Conservation (phyloP, 2,113 vertebrate genomes). For the Platichthys flesus region DNA sequence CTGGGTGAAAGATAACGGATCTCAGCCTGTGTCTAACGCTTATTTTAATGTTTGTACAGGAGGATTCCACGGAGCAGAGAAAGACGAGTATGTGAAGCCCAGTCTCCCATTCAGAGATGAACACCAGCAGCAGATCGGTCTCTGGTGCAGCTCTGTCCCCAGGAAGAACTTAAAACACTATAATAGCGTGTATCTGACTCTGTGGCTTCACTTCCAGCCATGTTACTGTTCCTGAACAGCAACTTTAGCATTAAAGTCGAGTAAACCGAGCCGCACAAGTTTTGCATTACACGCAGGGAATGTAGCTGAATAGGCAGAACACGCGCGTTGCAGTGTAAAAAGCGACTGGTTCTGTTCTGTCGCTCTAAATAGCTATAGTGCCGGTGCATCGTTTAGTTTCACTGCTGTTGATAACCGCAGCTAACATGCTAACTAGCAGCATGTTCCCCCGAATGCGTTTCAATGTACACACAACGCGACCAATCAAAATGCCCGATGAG, state of each 20-base stretch:
- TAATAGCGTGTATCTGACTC: too few species aligned
- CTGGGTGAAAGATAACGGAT: rapidly evolving
- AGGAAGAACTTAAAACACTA: too few species aligned
- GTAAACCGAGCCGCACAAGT: slow-evolving; percentile 16
- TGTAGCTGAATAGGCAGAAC: background rate
- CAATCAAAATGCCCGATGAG: slow-evolving; percentile 59
- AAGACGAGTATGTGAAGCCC: too few species aligned
- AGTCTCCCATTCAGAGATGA: too few species aligned
- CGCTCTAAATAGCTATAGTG: background rate
- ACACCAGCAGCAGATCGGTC: rapidly evolving
- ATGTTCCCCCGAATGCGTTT: slow-evolving; percentile 27
- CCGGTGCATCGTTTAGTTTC: background rate
- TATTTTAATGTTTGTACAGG: too few species aligned
- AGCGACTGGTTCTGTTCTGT: background rate
- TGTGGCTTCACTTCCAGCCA: background rate
- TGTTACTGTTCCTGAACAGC: background rate
- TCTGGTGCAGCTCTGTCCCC: background rate
- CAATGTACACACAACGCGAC: slow-evolving; percentile 28
- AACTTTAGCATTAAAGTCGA: slow-evolving; percentile 7
- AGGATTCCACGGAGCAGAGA: too few species aligned
- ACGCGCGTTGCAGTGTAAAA: rapidly evolving
- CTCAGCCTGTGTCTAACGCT: too few species aligned
- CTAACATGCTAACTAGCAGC: slow-evolving; percentile 66
- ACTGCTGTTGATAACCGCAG: background rate
- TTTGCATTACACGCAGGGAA: background rate